These are phyloP conservation scores for Boloria euphrosyne DNA, from an alignment of 2,888 invertebrate genomes.

Conservation along the genomic window DNA sequence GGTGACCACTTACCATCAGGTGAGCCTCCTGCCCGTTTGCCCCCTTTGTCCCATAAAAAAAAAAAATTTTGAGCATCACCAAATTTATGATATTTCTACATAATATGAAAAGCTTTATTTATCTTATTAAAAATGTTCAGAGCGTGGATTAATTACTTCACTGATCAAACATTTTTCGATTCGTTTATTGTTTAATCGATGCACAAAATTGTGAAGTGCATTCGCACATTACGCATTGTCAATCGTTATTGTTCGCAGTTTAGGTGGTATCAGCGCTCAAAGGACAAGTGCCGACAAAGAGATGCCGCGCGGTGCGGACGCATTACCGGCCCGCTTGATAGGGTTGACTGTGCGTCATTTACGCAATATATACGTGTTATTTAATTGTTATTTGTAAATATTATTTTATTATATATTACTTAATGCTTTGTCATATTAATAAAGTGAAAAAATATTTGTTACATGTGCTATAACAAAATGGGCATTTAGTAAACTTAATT, in stretches of 20 bases:
- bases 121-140: constrained; percentile 21
- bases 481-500: no score
- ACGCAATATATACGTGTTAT: background rate
- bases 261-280: constrained; percentile 56
- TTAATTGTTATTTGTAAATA: background rate
- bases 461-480: no score
- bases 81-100: background rate
- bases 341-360: constrained; percentile 54
- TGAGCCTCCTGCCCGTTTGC: no score
- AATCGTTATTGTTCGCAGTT: constrained; percentile 51
- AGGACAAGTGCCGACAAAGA: constrained; percentile 77
- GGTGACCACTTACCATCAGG: no score
- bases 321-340: constrained; percentile 72
- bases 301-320: constrained; percentile 71
- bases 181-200: constrained; percentile 25
- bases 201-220: constrained; percentile 35
- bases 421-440: no score
- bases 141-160: constrained; percentile 12
- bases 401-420: background rate
- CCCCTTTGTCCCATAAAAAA: no score
- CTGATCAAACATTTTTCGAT: constrained; percentile 18
- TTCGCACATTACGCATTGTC: constrained; percentile 44
- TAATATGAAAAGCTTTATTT: constrained; percentile 11
- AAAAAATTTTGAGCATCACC: constrained; percentile 19
- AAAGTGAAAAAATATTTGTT: no score